Evolutionary conservation across 2,888 invertebrate species (phyloP), one percentile per base, ranked within the genome.

Genomic region (Hoplodrina ambigua): DNA sequence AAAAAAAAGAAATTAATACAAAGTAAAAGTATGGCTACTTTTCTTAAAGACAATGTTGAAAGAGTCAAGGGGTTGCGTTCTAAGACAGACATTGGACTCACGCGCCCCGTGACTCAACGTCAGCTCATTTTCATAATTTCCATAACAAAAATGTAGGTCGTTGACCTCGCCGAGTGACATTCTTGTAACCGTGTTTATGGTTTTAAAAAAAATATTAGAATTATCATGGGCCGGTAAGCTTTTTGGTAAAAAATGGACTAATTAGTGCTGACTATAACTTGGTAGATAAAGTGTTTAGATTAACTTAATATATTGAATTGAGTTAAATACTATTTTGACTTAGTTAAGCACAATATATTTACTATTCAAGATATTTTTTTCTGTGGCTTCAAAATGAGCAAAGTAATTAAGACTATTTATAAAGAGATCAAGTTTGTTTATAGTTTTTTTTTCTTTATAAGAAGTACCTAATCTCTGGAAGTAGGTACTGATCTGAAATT

Each of bases 81-180:
- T 67, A 17, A 46, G 66, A 70, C 61, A 71, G 77, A 81, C 78
- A 80, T 69, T 30, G 55, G 25, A n/a, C 55, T 62, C 81, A 66
- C 72, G 77, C 66, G 69, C 63, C 25, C 46, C 80, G 83, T 91
- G 91, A 91, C 88, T 92, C 89, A 90, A 83, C 85, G 72, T 80
- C 84, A 89, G 85, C 86, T 89, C 85, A 90, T 92, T 91, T 91
- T 91, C 88, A 92, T 91, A 92, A 89, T 91, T 89, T 88, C 82
- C 86, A 74, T 79, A 88, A 89, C 88, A 87, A 87, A 88, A 88
- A 87, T 86, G 84, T 87, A 83, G 89, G 89, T 86, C 88, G 86
- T 85, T 87, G 85, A 87, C 89, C 89, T 79, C 69, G 72, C 67
- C 55, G 20, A 60, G 72, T 80, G 78, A 82, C 81, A 84, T 85